Percentiles rank a stretch among this genome's conserved stretches.
phyloP scores from a whole-genome alignment of 2,113 vertebrate species.

The Argyrosomus japonicus region DNA sequence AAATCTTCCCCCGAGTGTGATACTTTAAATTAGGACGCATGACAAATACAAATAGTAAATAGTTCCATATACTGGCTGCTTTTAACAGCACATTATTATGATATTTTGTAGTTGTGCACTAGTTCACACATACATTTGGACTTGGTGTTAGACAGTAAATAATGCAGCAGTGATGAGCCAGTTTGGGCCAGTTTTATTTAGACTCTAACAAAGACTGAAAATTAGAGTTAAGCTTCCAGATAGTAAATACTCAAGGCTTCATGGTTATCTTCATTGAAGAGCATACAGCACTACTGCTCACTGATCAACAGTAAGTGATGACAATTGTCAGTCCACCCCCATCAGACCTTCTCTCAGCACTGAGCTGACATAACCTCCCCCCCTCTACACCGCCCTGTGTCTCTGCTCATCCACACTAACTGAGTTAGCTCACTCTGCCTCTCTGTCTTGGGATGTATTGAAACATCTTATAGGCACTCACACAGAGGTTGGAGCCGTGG shows the following conservation, averaged over 20 bases:
- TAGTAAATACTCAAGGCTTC: too few species aligned
- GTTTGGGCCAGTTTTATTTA: too few species aligned
- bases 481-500: not conserved
- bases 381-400: not conserved
- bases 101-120: too few species aligned
- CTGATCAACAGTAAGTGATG: constrained; percentile 1
- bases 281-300: not conserved
- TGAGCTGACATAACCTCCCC: constrained; percentile 21
- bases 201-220: not conserved
- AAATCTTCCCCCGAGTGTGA: too few species aligned
- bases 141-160: not conserved
- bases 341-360: not conserved
- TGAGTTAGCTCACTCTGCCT: constrained; percentile 19
- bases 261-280: not conserved
- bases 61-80: too few species aligned
- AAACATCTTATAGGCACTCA: constrained; percentile 2
- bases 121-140: not conserved
- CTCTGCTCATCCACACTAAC: constrained; percentile 10
- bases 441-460: constrained; percentile 8
- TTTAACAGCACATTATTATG: too few species aligned
- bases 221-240: too few species aligned
- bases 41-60: too few species aligned
- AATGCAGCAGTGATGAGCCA: too few species aligned
- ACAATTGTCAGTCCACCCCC: not conserved
- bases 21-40: too few species aligned